phyloP scores from a whole-genome alignment of 2,888 invertebrate species.

The Drosophila emarginata region DNA sequence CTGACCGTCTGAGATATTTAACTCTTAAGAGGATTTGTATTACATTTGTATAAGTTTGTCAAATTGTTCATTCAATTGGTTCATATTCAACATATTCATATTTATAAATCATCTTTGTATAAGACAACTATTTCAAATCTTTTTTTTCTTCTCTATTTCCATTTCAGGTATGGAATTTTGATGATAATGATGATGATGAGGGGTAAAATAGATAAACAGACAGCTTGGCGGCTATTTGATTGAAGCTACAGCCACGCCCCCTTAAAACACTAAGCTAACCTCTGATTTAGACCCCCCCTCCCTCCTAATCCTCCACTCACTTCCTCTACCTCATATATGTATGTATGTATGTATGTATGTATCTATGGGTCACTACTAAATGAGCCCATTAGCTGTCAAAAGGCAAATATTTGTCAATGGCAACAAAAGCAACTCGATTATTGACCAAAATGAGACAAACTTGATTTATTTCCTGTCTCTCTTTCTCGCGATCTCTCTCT shows the following conservation, averaged over 20 bases:
- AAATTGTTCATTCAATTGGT: neutral
- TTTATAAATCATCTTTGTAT: conserved; percentile 57
- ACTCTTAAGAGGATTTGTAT: conserved; percentile 8
- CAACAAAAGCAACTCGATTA: conserved; percentile 29
- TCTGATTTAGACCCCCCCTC: conserved; percentile 19
- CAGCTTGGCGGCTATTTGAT: conserved; percentile 50
- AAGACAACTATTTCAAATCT: conserved; percentile 48
- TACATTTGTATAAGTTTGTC: conserved; percentile 8
- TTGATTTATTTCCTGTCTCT: conserved; percentile 70
- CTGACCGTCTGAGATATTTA: neutral
- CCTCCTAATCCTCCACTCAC: neutral
- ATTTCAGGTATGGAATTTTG: conserved; percentile 62
- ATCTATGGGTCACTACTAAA: conserved; percentile 51
- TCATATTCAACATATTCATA: conserved; percentile 20
- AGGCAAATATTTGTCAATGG: conserved; percentile 67
- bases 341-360: conserved; percentile 8
- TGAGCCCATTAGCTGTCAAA: conserved; percentile 71
- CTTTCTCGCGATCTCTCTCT: conserved; percentile 50
- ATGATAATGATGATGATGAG: conserved; percentile 12
- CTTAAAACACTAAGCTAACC: neutral
- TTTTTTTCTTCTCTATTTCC: conserved; percentile 24
- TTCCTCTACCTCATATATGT: neutral
- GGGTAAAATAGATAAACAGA: conserved; percentile 60
- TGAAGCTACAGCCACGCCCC: conserved; percentile 11
- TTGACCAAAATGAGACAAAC: conserved; percentile 59